Evolutionary conservation across 2,888 invertebrate species (phyloP), one percentile per base, ranked within the genome.

Genomic region (Maniola hyperantus): DNA sequence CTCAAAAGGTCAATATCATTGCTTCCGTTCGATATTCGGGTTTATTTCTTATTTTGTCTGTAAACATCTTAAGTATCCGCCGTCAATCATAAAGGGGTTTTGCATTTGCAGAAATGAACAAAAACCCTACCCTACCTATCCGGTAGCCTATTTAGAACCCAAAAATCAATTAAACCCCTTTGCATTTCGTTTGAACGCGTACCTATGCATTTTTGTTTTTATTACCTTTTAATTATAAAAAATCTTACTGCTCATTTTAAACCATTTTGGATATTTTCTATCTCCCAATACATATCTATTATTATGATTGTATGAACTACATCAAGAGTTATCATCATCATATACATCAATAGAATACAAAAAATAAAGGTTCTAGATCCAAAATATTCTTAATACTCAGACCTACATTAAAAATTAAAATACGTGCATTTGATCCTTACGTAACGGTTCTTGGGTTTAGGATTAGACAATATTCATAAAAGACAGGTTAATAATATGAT

Each of bases 1-100:
- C 83, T 83, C 73, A 80, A 83, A 88, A 87, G 88, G 90, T 90
- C 90, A 90, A 87, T 85, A 88, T 84, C 83, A 74, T 76, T 67
- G 88, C 91, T 92, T 91, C 91, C 89, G 91, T 91, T 87, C 78
- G 73, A 79, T 78, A 79, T 80, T 78, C 76, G 72, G 76, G 76
- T 81, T 83, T 78, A 81, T 76, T 81, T 79, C 81, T 85, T 88
- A 79, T 87, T 85, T 83, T 81, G 77, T 86, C 80, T 83, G 78
- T 76, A 84, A 86, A 85, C 85, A 84, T 82, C 82, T 83, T 80
- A 83, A 81, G 79, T 83, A 74, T 78, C 79, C 73, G 67, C 76
- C 76, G 81, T 85, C 85, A 84, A 80, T 87, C 82, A 82, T 65
- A 68, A 72, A 71, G 71, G 71, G 70, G 39, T 39, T 75, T 76